Evolutionary conservation across 2,113 vertebrate genomes (phyloP), one percentile per base, ranked within the genome.

Genomic region (Pipa parva): DNA sequence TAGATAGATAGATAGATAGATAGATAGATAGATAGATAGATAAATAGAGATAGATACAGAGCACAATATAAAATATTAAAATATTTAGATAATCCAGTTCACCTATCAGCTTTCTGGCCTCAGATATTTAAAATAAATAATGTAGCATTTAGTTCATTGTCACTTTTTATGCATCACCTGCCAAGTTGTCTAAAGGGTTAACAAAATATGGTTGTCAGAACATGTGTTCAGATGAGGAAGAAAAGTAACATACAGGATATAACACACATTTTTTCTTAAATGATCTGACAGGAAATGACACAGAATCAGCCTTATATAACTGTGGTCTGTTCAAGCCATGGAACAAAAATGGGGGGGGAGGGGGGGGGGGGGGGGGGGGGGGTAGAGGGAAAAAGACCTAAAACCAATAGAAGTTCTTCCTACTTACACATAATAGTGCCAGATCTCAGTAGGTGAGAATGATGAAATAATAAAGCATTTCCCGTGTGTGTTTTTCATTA

Each of bases 401-500:
- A 81, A n/a, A n/a, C n/a, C 79, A 87, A 87, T 85, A 87, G 83
- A 80, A 83, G 87, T 78, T 85, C 91, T 90, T 92, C 88, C 91
- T 90, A 83, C n/a, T n/a, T 87, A 86, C 83, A 77, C 78, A 81
- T 83, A 83, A 85, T 83, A 75, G 67, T 88, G 90, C 93, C 95
- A 97, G 93, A 89, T 87, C 93, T 91, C 91, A 83, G 86, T 92
- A 95, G 95, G 95, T 95, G 95, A 95, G 92, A 92, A 93, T 96
- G 96, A 97, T 93, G 93, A 93, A 95, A 93, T 95, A 93, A 96
- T 95, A 95, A 95, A 91, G 93, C 89, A 92, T 95, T 97, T 97
- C 95, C 94, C 89, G 90, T 94, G 92, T 95, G 92, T 96, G 94
- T 95, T 97, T 97, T 97, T 97, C 95, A 97, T 99, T 97, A 97